These are phyloP conservation scores for Galago senegalensis DNA, from an alignment of 2,797 vertebrate genomes.

Conservation along the genomic window DNA sequence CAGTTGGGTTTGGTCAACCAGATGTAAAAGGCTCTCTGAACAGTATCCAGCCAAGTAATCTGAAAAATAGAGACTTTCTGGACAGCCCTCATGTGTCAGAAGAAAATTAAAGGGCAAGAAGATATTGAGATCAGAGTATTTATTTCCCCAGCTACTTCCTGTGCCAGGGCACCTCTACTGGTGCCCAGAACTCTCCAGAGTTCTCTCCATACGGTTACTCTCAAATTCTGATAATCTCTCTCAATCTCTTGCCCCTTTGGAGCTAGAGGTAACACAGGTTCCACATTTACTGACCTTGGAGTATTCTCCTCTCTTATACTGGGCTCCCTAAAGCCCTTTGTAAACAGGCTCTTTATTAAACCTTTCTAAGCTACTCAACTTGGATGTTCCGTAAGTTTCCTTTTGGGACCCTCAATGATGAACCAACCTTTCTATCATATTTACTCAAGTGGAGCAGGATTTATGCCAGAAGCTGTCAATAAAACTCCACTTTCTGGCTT, in stretches of 20 bases:
- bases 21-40: not conserved
- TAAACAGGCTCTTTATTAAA: not conserved
- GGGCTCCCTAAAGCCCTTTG: not conserved
- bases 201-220: not conserved
- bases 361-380: conserved; percentile 12
- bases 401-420: not conserved
- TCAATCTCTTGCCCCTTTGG: not conserved
- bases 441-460: not conserved
- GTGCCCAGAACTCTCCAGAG: not conserved
- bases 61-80: too few relatives aligned
- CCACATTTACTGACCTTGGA: not conserved
- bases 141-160: not conserved
- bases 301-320: not conserved
- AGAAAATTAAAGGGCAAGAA: not conserved
- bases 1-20: not conserved
- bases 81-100: not conserved
- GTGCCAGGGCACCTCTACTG: not conserved
- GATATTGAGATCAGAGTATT: not conserved
- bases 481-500: not conserved
- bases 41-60: too few relatives aligned
- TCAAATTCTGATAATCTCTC: not conserved
- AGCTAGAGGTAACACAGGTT: not conserved
- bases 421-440: conserved; percentile 1
- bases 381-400: not conserved
- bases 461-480: not conserved